A percentile compares a stretch with the other conserved stretches of the same genome.
These are phyloP conservation scores for Percina caprodes DNA, from an alignment of 2,113 vertebrate species.

Conservation along the genomic window DNA sequence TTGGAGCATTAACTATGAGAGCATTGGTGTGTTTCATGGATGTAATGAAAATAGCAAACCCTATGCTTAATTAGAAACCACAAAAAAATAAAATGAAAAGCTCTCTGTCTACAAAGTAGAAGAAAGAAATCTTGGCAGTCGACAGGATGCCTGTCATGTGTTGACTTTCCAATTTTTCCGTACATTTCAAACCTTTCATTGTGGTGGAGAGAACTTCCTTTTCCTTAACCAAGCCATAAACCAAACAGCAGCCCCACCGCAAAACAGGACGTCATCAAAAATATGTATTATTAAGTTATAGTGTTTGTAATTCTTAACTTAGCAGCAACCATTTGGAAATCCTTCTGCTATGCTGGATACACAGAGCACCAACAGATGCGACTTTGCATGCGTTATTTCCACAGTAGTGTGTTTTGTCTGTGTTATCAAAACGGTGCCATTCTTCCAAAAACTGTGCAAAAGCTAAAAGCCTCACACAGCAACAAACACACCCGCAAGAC, in stretches of 20 bases:
- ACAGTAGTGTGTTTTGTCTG: neutral
- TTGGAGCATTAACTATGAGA: neutral
- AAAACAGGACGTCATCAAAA: conserved; percentile 6
- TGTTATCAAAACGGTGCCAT: neutral
- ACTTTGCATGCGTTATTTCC: neutral
- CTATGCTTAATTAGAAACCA: neutral
- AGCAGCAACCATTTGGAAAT: neutral
- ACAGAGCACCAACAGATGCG: neutral
- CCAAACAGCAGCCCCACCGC: neutral
- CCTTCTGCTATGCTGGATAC: neutral
- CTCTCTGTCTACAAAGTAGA: neutral
- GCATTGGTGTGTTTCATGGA: neutral
- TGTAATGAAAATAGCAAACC: neutral
- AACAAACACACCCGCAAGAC: conserved; percentile 1
- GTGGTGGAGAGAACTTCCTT: neutral
- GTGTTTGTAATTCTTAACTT: conserved; percentile 4
- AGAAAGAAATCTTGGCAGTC: neutral
- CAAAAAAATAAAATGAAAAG: conserved; percentile 10
- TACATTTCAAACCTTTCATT: neutral
- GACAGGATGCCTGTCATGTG: neutral
- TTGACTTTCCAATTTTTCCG: neutral
- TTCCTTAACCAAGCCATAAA: conserved; percentile 12
- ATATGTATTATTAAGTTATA: neutral
- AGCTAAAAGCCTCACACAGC: conserved; percentile 6
- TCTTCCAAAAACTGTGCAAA: neutral